Evolutionary conservation across 2,888 invertebrate genomes (phyloP), one percentile per base, ranked within the genome.

Genomic region (Dasypolia templi): DNA sequence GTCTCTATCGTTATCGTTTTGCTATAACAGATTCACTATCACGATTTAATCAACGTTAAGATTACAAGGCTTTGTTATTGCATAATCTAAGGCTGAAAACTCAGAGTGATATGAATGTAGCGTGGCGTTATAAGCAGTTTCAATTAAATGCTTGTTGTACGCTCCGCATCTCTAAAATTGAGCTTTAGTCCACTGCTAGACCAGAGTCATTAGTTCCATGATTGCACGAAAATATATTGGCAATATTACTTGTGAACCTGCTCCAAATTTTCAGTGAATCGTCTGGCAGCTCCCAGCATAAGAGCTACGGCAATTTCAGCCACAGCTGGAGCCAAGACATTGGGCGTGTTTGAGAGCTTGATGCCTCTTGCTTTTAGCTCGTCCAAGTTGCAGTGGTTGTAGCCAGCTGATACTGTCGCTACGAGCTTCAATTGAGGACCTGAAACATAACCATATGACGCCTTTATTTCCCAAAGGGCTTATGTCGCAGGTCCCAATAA

Each of bases 381-480:
- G 0, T 96, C 94, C 9, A 98, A 90, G 90, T 99, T 98, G 79
- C 99, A 97, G 88, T 98, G 98, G 92, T 99, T 98, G 92, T 98
- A 97, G 32, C 99, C 99, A 0, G 98, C 98, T 0, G 99, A 99
- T 96, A 98, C 98, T 0, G 98, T 98, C 0, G 97, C 97, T 9
- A 99, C 97, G 0, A 98, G 97, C 93, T 98, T 98, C 70, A 99
- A 92, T 71, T 97, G 96, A 0, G 97, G 96, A 2, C 98, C 98
- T 96, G 87, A n/a, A 76, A 76, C 3, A 32, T 61, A 11, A 46
- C 5, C 46, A 35, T 26, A 32, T 12, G 0, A 55, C 0, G 1
- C 6, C 4, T 70, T 17, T 35, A 71, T 39, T 51, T 0, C 2
- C 2, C 0, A 26, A 26, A n/a, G 12, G 12, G 17, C 2, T 72